Evolutionary conservation across 2,113 vertebrate species (phyloP), one percentile per base, ranked within the genome.

Genomic region (Syngnathus floridae): DNA sequence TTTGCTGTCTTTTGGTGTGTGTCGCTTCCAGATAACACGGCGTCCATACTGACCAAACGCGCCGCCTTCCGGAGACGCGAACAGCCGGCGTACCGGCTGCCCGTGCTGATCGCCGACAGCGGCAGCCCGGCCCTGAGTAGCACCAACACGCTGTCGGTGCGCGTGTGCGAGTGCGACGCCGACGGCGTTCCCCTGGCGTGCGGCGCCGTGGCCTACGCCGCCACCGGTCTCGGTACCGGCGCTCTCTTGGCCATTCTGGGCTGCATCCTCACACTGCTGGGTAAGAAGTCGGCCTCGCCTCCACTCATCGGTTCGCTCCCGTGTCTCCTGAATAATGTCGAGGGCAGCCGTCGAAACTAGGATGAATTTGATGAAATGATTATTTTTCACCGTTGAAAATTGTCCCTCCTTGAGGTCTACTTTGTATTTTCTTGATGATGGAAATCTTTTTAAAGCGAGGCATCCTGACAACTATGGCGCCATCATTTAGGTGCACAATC

Each of bases 61-160:
- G 92, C 90, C 0, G 94, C 94, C 1, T 98, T 97, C 85, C 89
- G 89, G 69, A 91, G 95, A 63, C 92, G 93, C 38, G 95, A 98
- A 21, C 95, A 98, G 26, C 87, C 94, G 0, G 85, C 93, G 16
- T 97, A 94, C 75, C 93, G 92, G 41, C 88, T 99, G 82, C 96
- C 96, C 0, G 90, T 98, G 77, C 87, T 95, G 88, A 96, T 99
- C 5, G 86, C 92, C 87, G 96, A 99, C 90, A 95, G 92, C 1
- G 96, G 96, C 4, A 94, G 89, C 1, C 96, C 96, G 0, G 91
- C 94, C 0, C 90, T 98, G 22, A 99, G 95, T 84, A 98, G 96
- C 87, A 99, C 95, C 43, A 98, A 97, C 73, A 98, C 95, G 0
- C 93, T 99, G 11, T 93, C 93, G 0, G 95, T 99, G 73, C 91